These are phyloP conservation scores for Halcyon badia DNA, from an alignment of 2,797 vertebrate species.

Conservation along the genomic window DNA sequence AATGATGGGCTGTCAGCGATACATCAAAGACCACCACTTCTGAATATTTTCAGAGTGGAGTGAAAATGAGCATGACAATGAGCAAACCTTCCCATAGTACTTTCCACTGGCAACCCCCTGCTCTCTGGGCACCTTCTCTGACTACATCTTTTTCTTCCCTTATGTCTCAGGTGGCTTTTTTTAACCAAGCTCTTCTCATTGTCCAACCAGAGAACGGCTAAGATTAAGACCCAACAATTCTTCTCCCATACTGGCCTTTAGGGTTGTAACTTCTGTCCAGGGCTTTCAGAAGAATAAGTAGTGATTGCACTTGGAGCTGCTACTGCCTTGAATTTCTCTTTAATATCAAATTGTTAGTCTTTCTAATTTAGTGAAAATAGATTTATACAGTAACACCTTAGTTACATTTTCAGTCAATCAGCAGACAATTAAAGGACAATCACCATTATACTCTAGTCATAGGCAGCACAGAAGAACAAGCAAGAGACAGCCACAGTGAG, in stretches of 20 bases:
- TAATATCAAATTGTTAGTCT: neutral
- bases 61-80: neutral
- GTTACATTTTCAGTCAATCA: neutral
- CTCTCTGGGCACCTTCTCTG: neutral
- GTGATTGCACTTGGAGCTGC: neutral
- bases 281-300: neutral
- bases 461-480: neutral
- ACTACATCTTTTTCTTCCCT: neutral
- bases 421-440: neutral
- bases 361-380: neutral
- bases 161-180: neutral
- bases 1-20: neutral
- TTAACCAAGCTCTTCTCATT: neutral
- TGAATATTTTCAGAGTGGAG: neutral
- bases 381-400: neutral
- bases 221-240: neutral
- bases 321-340: neutral
- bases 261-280: neutral
- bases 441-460: neutral
- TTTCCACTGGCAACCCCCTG: neutral
- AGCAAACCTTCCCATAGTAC: fast-evolving
- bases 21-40: neutral
- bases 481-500: neutral
- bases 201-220: neutral
- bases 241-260: neutral